phyloP scores from a whole-genome alignment of 2,797 vertebrate genomes.

The Varecia variegata region DNA sequence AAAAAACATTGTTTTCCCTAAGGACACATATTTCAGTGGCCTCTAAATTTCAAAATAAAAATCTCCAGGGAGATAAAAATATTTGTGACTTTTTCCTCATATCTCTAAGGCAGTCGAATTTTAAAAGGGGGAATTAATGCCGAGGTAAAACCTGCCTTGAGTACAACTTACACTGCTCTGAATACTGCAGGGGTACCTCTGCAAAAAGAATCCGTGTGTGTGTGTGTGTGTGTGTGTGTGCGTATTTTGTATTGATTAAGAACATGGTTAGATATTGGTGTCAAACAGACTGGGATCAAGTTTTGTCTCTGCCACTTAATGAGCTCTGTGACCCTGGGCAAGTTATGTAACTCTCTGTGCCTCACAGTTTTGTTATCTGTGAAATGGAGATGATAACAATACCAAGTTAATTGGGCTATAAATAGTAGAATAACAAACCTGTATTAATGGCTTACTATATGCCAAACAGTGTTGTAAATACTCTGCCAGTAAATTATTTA shows the following conservation, averaged over 20 bases:
- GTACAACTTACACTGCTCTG: neutral
- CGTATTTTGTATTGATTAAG: neutral
- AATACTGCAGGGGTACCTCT: neutral
- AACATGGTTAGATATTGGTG: neutral
- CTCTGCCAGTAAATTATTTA: neutral
- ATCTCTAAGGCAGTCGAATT: neutral
- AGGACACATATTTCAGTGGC: neutral
- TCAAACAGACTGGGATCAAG: neutral
- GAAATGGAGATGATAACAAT: neutral
- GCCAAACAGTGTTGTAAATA: neutral
- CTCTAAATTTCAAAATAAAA: constrained; percentile 46
- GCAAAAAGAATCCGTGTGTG: neutral
- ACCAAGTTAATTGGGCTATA: neutral
- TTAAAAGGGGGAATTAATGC: neutral
- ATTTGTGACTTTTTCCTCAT: neutral
- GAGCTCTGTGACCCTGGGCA: neutral
- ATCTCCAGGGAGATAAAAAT: neutral
- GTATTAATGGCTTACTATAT: neutral
- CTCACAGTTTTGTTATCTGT: neutral
- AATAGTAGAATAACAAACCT: neutral
- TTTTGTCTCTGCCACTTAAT: neutral
- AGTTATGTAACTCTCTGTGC: neutral
- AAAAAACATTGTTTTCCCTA: neutral
- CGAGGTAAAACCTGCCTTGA: neutral
- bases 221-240: neutral